A percentile compares a stretch with the other conserved stretches of the same genome.
Conservation (phyloP, 2,113 vertebrate species). For the Podarcis raffonei region DNA sequence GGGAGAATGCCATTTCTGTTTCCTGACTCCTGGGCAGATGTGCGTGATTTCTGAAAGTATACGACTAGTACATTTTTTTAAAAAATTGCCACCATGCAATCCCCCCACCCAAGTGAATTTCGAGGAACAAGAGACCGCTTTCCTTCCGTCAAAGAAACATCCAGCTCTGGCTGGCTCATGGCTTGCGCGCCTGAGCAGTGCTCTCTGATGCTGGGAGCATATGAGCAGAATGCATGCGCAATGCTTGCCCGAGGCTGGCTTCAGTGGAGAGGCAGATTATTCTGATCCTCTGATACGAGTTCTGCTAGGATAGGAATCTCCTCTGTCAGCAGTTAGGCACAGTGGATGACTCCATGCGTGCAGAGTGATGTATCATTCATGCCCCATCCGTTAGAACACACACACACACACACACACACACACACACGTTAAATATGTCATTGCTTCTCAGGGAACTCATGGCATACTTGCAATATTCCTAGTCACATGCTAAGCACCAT, state of each 20-base stretch:
- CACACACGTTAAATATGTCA: conserved; percentile 10
- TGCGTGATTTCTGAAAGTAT: not conserved
- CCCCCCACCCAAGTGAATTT: not conserved
- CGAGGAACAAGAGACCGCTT: not conserved
- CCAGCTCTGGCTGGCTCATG: not conserved
- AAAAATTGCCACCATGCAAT: no score
- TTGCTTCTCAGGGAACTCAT: not conserved
- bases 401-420: not conserved
- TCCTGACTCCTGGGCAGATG: not conserved
- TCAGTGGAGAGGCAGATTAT: not conserved
- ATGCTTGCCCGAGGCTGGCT: not conserved
- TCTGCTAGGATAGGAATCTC: not conserved
- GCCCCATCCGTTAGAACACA: not conserved
- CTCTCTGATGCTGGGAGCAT: not conserved
- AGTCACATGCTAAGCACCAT: not conserved
- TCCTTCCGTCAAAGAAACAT: not conserved
- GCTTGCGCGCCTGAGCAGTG: not conserved
- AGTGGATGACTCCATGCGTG: not conserved
- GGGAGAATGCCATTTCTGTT: not conserved
- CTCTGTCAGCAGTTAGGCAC: not conserved
- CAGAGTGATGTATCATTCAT: not conserved
- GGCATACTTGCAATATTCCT: no score
- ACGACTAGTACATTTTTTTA: not conserved
- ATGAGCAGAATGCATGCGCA: not conserved
- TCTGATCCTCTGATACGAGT: not conserved